These are phyloP conservation scores for Pecten maximus DNA, from an alignment of 2,888 invertebrate species.

Conservation along the genomic window DNA sequence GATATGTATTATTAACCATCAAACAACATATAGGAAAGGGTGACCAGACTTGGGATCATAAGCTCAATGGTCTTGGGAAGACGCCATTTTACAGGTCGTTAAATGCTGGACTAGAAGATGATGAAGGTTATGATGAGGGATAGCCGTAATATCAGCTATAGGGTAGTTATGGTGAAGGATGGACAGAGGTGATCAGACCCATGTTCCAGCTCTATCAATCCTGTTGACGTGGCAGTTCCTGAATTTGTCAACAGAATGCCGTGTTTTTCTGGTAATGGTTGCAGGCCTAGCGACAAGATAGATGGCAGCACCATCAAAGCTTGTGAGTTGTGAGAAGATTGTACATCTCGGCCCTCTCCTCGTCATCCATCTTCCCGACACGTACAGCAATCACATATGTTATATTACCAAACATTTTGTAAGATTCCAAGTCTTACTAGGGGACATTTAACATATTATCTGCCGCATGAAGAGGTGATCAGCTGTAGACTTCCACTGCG, in stretches of 20 bases:
- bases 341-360: background rate
- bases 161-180: constrained; percentile 19
- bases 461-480: background rate
- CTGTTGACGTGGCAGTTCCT: constrained; percentile 5
- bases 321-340: background rate
- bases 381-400: constrained; percentile 29
- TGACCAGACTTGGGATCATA: background rate
- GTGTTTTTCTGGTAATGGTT: constrained; percentile 29
- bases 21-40: background rate
- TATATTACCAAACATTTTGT: constrained; percentile 15
- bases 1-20: background rate
- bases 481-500: background rate
- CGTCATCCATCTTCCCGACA: background rate
- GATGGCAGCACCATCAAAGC: constrained; percentile 20
- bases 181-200: background rate
- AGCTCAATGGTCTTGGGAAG: background rate
- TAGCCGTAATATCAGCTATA: background rate
- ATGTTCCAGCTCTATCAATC: constrained; percentile 26
- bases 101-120: background rate
- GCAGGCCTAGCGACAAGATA: constrained; percentile 27
- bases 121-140: constrained; percentile 10
- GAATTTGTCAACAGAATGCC: constrained; percentile 20
- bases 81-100: background rate
- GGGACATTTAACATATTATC: constrained; percentile 25
- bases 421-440: background rate